Evolutionary conservation across 2,797 vertebrate genomes (phyloP), one percentile per base, ranked within the genome.

Genomic region (Parambassis ranga): DNA sequence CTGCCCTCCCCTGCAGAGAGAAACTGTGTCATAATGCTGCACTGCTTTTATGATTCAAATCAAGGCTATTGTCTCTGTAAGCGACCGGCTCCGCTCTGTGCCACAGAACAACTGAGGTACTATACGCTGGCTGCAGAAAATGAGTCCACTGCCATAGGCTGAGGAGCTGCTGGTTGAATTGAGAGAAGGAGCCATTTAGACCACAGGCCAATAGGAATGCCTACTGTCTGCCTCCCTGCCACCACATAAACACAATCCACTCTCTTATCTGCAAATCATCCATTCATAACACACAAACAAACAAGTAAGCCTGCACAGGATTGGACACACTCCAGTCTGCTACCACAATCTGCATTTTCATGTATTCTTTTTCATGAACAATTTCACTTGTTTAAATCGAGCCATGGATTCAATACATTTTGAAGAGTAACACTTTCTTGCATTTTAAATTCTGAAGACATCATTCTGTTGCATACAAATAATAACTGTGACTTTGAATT

Each of bases 11-110:
- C 88, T 89, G 87, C 82, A 53, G 92, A 89, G 90, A 89, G 86
- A 93, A 93, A 93, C 92, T 93, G 91, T 93, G 92, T 93, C 91
- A 92, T 92, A 93, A 93, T 92, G 91, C 91, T 81, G 81, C 79
- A 81, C 81, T 64, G 67, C 90, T 85, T 91, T 93, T 93, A 89
- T 93, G 72, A 93, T 93, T 93, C 90, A 93, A 93, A 93, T 93
- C 71, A 81, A 83, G 83, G 55, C 84, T 66, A 92, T 93, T 93
- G 92, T 93, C 88, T 92, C 86, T 90, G 78, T 52, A 85, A 90
- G 88, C 84, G 76, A 87, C 71, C 69, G 83, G 90, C 92, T 91
- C 89, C 74, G 77, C 80, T 83, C 79, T 69, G 86, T 84, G 89
- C 84, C 48, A 70, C 84, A 81, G 87, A 92, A 92, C 91, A 93